These are phyloP conservation scores for Dascyllus trimaculatus DNA, from an alignment of 2,113 vertebrate species.

Conservation along the genomic window DNA sequence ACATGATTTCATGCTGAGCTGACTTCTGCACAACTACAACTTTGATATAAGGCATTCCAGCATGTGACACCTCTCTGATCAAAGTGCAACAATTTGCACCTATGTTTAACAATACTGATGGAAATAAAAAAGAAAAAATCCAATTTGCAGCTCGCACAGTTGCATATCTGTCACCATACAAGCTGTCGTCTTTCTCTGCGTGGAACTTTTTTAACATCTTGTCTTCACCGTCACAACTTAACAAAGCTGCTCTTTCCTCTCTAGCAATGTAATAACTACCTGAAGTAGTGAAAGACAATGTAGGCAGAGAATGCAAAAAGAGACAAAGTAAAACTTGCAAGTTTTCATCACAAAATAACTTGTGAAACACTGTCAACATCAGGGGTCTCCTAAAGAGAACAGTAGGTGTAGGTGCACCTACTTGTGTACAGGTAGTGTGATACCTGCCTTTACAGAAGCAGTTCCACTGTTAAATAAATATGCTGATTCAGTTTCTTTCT, in stretches of 20 bases:
- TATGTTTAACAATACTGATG: constrained; percentile 23
- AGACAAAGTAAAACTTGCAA: constrained; percentile 7
- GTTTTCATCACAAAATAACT: constrained; percentile 22
- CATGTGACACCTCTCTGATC: constrained; percentile 1
- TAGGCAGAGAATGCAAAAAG: constrained; percentile 17
- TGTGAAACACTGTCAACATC: background rate
- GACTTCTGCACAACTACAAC: background rate
- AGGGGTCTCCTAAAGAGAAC: no score
- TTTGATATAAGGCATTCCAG: background rate
- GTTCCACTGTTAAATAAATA: background rate
- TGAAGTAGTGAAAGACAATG: constrained; percentile 2
- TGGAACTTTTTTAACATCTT: constrained; percentile 14
- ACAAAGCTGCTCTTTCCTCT: background rate
- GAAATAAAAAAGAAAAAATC: constrained; percentile 20
- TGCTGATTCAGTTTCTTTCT: background rate
- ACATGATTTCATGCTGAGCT: background rate
- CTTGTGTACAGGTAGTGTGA: no score
- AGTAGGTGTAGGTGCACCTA: background rate
- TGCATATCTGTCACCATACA: constrained; percentile 37
- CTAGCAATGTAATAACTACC: background rate
- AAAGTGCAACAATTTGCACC: constrained; percentile 2
- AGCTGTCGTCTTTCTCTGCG: background rate
- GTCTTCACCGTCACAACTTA: constrained; percentile 14
- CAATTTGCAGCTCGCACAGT: constrained; percentile 7
- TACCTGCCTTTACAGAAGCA: background rate